These are phyloP conservation scores for Chrysolina americana DNA, from an alignment of 2,888 invertebrate genomes.

Conservation along the genomic window DNA sequence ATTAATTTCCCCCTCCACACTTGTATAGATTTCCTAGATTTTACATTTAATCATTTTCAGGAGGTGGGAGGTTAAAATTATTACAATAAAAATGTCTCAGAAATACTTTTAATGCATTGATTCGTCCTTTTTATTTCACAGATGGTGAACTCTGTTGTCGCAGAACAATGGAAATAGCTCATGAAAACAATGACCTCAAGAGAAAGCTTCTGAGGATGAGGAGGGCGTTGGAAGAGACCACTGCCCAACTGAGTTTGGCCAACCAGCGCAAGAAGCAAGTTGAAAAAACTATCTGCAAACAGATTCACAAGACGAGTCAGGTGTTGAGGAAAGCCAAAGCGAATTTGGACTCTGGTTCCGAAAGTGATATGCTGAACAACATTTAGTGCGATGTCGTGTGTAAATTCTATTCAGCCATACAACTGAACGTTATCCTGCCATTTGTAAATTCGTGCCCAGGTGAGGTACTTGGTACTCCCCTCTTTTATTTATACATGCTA, in stretches of 20 bases:
- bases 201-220: constrained; percentile 80
- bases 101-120: no score
- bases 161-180: constrained; percentile 60
- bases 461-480: constrained; percentile 16
- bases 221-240: constrained; percentile 83
- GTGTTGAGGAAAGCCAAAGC: constrained; percentile 83
- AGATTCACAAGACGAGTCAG: constrained; percentile 85
- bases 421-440: constrained; percentile 23
- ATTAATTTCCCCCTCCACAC: no score
- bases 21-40: no score
- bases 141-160: constrained; percentile 63
- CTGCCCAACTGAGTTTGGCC: constrained; percentile 81
- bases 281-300: constrained; percentile 86
- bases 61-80: no score
- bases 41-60: no score
- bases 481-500: constrained; percentile 35
- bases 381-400: constrained; percentile 9
- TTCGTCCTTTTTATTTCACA: constrained; percentile 44
- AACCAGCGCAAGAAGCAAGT: constrained; percentile 87
- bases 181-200: constrained; percentile 81
- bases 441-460: constrained; percentile 13
- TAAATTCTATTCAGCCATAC: background rate
- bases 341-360: constrained; percentile 76
- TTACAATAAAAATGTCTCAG: no score
- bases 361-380: constrained; percentile 62